phyloP scores from a whole-genome alignment of 2,888 invertebrate genomes.

The Ctenicera cuprea region DNA sequence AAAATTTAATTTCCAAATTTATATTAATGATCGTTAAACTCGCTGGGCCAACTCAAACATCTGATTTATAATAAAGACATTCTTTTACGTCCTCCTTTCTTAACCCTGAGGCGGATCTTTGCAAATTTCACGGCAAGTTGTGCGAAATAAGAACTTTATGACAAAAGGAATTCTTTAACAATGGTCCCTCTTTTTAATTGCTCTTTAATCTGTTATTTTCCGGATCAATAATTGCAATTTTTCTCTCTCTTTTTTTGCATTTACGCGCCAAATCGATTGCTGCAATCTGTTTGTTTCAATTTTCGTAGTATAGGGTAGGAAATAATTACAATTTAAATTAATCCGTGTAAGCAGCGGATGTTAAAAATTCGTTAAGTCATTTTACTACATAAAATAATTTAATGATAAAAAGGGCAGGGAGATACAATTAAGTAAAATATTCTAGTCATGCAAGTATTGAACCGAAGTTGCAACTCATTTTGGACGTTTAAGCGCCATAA shows the following conservation, averaged over 20 bases:
- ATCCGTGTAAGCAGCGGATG: constrained; percentile 46
- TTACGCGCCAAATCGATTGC: constrained; percentile 6
- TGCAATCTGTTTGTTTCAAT: not conserved
- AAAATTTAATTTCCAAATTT: constrained; percentile 35
- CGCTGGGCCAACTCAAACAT: not conserved
- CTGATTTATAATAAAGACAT: constrained; percentile 35
- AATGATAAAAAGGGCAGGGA: constrained; percentile 41
- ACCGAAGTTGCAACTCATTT: constrained; percentile 57
- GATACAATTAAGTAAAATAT: constrained; percentile 54
- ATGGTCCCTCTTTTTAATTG: constrained; percentile 17
- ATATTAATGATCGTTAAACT: constrained; percentile 36
- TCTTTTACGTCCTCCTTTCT: constrained; percentile 1
- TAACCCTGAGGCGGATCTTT: not conserved
- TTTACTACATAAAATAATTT: constrained; percentile 43
- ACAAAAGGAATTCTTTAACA: constrained; percentile 9
- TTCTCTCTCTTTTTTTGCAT: constrained; percentile 10
- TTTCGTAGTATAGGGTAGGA: not conserved
- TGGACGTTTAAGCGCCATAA: constrained; percentile 51
- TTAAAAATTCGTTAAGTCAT: constrained; percentile 48
- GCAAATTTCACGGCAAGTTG: constrained; percentile 27
- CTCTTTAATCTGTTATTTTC: constrained; percentile 32
- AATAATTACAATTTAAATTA: constrained; percentile 43
- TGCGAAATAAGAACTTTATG: constrained; percentile 15
- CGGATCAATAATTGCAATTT: constrained; percentile 20
- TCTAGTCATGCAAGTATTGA: constrained; percentile 56